Base-by-base conservation (phyloP, 2,113 vertebrate species). In the Pseudolaguvia tuberculata region DNA sequence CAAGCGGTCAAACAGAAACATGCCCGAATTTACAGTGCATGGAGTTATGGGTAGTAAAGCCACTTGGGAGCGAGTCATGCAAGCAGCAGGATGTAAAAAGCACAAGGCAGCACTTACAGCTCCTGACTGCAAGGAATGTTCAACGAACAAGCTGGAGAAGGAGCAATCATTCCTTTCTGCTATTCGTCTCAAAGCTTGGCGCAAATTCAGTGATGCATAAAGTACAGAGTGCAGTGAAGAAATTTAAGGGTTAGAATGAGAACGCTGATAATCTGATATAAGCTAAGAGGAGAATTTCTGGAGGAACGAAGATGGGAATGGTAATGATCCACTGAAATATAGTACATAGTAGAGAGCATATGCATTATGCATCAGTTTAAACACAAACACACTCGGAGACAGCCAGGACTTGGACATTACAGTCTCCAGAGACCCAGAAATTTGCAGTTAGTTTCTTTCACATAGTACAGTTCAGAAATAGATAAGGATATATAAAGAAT, bases 11-110 rank as follows among this genome's bases (percentile, higher is more conserved):
- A 57, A 50, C 61, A 78, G 73, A 82, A 75, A 77, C 23, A 20
- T 20, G 57, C 68, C 56, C 75, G 59, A 53, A 75, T 80, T 80
- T 73, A 80, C 70, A 69, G 27, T 31, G 74, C 74, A 70, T 63
- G 52, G 57, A 50, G 70, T 77, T 77, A 73, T 70, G 52, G 42
- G 27, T 17, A 57, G 70, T 57, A 51, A 73, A 77, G 70, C 62
- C 70, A 7, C 23, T 10, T 12, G 65, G 75, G 75, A 80, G 69
- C 63, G 50, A 21, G 70, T 39, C 48, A 21, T 70, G 68, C 53
- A 70, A 57, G 73, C 45, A 50, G 55, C 25, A 48, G 58, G 52
- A 50, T 20, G 35, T 51, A 53, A 57, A 7, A 9, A 70, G 66
- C 42, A 51, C 21, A 25, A 42, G n/a, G 25, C 3, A 18, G 39